Base-by-base conservation (phyloP, 2,888 invertebrate species). In the Drosophila paranaensis region DNA sequence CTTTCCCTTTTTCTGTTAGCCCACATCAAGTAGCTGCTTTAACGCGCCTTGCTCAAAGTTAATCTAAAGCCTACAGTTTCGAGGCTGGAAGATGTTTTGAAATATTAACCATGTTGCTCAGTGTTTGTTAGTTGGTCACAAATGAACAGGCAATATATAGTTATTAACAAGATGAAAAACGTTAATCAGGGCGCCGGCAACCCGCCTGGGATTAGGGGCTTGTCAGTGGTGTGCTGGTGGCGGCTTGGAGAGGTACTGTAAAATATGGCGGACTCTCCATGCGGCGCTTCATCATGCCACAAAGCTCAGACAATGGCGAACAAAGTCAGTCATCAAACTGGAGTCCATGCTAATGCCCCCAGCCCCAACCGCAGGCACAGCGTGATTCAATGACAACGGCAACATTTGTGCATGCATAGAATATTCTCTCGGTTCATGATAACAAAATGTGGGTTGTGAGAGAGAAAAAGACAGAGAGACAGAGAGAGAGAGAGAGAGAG, bases 401-500 rank as follows among this genome's bases (percentile, higher is more conserved):
- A 84, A 89, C 83, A 89, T 84, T 85, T 90, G 88, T 82, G 90
- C 90, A 90, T 90, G 86, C 86, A 90, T 89, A 90, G 86, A 89
- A 90, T 89, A 87, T 87, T 79, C 30, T 73, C 70, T 74, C 58
- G n/a, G 82, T 76, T 88, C 88, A 88, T 88, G 81, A 84, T 82
- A 84, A 85, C 89, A 89, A 88, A 84, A 84, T 79, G 86, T 74
- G 85, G 50, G 45, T 39, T 50, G 25, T 35, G 46, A 43, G 25
- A 37, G 54, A 13, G 25, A 20, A 20, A 20, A 20, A 20, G 20
- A 1, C 20, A 20, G 10, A 20, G 10, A n/a, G 30, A 35, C 11
- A 14, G 13, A 20, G 11, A 48, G 50, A 50, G 25, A 45, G 11
- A 45, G 46, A 35, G 33, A 11, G 13, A 10, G 33, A 11, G 13